These are phyloP conservation scores for Lemur catta DNA, from an alignment of 2,797 vertebrate species.

Conservation along the genomic window DNA sequence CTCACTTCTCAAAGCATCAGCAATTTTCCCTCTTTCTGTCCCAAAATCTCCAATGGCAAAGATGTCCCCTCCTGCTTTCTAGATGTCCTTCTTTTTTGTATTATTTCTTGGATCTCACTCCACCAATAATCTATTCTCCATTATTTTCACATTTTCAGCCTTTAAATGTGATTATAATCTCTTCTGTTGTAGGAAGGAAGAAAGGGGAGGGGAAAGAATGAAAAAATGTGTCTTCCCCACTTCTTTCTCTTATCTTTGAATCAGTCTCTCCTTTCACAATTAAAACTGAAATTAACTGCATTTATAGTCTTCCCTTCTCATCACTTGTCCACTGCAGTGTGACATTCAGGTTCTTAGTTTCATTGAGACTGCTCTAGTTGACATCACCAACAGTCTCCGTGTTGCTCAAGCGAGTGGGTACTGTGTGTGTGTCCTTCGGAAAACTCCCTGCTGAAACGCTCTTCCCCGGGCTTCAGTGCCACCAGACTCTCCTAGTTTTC, in stretches of 20 bases:
- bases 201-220: background rate
- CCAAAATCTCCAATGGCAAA: background rate
- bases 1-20: background rate
- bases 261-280: background rate
- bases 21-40: background rate
- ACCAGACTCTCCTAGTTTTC: no score
- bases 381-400: background rate
- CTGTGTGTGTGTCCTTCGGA: rapidly evolving
- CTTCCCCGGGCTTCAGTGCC: background rate
- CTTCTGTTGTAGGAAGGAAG: background rate
- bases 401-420: background rate
- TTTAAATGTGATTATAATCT: background rate
- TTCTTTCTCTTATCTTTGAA: background rate
- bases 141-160: background rate
- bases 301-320: background rate
- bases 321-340: background rate
- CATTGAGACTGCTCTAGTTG: rapidly evolving
- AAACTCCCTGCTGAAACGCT: background rate
- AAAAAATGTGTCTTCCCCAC: background rate
- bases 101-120: background rate
- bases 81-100: background rate
- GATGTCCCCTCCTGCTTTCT: background rate
- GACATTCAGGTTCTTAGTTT: background rate
- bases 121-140: background rate
- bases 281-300: background rate